Base-by-base conservation (phyloP, 2,113 vertebrate species). In the Gobius niger region DNA sequence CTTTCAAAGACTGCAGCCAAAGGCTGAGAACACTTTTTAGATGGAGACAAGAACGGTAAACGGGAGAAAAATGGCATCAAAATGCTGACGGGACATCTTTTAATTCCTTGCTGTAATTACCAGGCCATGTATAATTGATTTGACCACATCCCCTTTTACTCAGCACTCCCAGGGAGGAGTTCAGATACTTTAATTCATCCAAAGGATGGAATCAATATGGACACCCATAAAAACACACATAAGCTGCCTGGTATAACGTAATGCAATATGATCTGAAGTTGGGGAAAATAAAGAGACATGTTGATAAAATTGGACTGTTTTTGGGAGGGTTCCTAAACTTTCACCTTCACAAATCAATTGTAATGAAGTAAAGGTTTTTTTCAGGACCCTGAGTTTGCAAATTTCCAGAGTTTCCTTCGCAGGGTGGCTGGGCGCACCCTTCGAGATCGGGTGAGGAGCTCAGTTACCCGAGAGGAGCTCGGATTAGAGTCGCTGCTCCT, bases 101-200 rank as follows among this genome's bases (percentile, higher is more conserved):
- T 92, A 91, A 92, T 92, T 92, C 88, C 74, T 82, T 57, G 60
- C 80, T 86, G 88, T 91, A 91, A 91, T 92, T 93, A 92, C 88
- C 85, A 88, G 86, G 80, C 80, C 76, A 91, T 93, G 82, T 89
- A 93, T 92, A 88, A 93, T 93, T 89, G 80, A 93, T 93, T 81
- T 84, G 76, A 75, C 74, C 81, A 63, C 85, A 87, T 87, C 77
- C 80, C 86, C 75, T 91, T 60, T 92, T 91, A 92, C 90, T 90
- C 88, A 91, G 84, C 77, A 84, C 81, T 82, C 69, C 62, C 50
- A 77, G 75, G 85, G 82, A 82, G 82, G 79, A 73, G 54, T 71
- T 24, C 70, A 60, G 61, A 73, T 81, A 82, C 82, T 86, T 90
- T 88, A 85, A 92, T 88, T 90, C 82, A 91, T 73, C 86, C 77